These are phyloP conservation scores for Cacatua alba DNA, from an alignment of 2,113 vertebrate species.

Conservation along the genomic window DNA sequence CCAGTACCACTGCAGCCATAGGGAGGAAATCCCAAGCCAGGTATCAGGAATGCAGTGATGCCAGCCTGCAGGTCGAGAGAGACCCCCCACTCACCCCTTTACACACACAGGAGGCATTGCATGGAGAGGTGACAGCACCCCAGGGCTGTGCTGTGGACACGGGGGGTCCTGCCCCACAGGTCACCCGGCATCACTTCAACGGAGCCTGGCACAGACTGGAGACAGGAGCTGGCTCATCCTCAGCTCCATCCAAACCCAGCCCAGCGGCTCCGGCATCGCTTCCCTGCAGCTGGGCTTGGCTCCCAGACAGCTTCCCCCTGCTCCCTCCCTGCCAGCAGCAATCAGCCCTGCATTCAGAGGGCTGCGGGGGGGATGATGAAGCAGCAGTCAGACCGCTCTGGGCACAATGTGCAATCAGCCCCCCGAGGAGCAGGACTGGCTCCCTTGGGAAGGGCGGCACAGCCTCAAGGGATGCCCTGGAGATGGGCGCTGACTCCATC, in stretches of 20 bases:
- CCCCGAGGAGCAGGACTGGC: background rate
- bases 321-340: constrained; percentile 28
- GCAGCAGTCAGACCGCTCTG: constrained; percentile 42
- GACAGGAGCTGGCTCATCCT: background rate
- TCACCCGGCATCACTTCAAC: background rate
- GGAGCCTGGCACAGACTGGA: background rate
- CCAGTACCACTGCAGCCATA: background rate
- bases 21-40: background rate
- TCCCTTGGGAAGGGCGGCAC: background rate
- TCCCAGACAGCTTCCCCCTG: background rate
- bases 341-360: constrained; percentile 60
- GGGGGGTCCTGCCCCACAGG: background rate
- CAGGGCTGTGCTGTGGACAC: rapidly evolving
- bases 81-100: background rate
- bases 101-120: background rate
- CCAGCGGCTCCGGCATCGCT: background rate
- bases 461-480: background rate
- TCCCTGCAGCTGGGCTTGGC: constrained; percentile 55
- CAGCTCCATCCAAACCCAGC: background rate
- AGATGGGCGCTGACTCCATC: background rate
- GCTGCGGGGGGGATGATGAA: constrained; percentile 54
- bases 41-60: rapidly evolving
- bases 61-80: background rate
- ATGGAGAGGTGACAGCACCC: background rate
- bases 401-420: constrained; percentile 56